Evolutionary conservation across 2,797 vertebrate species (phyloP).

Genomic region (Dermochelys coriacea): DNA sequence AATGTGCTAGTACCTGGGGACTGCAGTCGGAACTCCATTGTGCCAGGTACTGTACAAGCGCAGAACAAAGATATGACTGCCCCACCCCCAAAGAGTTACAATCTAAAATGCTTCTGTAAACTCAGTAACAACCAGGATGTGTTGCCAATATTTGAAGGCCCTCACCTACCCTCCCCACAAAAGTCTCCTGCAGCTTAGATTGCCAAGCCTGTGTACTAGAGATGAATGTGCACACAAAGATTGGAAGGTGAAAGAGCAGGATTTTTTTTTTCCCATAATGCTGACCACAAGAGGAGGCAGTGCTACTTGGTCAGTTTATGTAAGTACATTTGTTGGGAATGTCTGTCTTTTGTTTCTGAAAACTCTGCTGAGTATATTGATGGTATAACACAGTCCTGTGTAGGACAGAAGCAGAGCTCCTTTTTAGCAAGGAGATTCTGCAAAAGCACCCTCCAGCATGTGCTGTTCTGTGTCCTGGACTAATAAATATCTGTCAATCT

Average conservation of each 20-base stretch:
- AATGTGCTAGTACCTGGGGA: background rate
- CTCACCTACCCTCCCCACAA: background rate
- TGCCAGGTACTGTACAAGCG: background rate
- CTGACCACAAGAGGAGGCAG: background rate
- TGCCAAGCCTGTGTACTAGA: too few relatives aligned
- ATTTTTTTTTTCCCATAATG: background rate
- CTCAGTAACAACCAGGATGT: background rate
- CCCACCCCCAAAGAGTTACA: background rate
- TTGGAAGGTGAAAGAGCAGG: background rate
- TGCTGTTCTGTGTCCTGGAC: background rate
- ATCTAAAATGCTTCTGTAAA: background rate
- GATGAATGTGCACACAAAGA: background rate
- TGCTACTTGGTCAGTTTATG: background rate
- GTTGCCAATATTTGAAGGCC: background rate
- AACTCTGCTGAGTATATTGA: background rate
- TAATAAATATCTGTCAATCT: background rate
- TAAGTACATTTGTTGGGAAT: background rate
- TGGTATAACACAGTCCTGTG: background rate
- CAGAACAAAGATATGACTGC: background rate
- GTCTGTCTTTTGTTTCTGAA: background rate
- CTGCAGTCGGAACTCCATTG: background rate
- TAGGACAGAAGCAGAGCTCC: background rate
- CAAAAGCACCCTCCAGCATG: rapidly evolving
- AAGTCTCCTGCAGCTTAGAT: background rate
- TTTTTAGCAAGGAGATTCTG: background rate